Evolutionary conservation across 2,888 invertebrate species (phyloP), one percentile per base, ranked within the genome.

Genomic region (Monoplex corrugatus): DNA sequence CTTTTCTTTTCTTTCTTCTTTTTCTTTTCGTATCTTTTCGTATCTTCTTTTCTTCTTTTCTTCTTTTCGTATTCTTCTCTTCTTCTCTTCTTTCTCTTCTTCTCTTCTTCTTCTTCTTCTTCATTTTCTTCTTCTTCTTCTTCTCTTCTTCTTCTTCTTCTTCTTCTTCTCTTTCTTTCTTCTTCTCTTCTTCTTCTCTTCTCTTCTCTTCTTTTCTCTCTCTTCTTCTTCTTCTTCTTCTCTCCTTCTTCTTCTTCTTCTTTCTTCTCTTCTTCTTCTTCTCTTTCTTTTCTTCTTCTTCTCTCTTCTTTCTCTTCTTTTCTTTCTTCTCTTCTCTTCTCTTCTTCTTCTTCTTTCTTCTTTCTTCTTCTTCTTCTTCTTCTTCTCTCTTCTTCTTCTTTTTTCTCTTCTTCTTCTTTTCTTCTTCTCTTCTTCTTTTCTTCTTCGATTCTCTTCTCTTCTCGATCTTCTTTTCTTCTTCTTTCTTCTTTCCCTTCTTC

Each of bases 321-420:
- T 68, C 68, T 72, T 6, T 19, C 72, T 68, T 72, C 72, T 72
- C 38, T 40, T 87, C 68, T 87, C 87, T 40, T 40, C 38, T 28
- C 38, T 23, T 72, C 86, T 40, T 28, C 72, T 16, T 86, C 38
- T 40, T 23, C 19, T 13, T 72, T 44, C 6, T 28, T 86, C 19
- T 86, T 23, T 40, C 35, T 23, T 43, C 45, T 40, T 63, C 75
- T 5, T 75, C 45, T 72, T 23, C 40, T 19, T 43, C 28, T n/a
- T 44, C 72, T 5, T 40, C 38, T 40, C 87, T 72, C 43, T 87
- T 28, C 72, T 40, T 43, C 75, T 43, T 19, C 3, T 75, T 72
- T 19, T 72, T 10, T 72, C 8, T 44, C 75, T 44, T 3, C 40
- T 40, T 87, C 40, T 72, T 43, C 72, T 10, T 87, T 10, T n/a